Conservation (phyloP, 2,113 vertebrate genomes). For the Paramormyrops kingsleyae region DNA sequence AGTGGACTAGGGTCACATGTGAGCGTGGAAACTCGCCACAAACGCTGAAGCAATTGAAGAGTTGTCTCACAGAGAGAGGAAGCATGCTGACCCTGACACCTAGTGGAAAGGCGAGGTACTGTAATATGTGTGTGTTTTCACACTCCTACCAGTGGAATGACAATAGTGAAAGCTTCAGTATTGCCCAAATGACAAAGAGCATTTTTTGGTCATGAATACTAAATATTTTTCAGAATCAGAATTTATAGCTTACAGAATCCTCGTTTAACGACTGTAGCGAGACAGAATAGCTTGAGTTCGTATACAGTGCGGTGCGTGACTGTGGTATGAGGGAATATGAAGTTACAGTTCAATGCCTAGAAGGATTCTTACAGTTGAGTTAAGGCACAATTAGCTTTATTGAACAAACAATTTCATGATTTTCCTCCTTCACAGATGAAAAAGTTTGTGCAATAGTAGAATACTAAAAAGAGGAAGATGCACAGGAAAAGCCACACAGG, state of each 20-base stretch:
- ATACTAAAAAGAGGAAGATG: neutral
- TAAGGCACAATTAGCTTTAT: neutral
- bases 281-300: neutral
- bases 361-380: neutral
- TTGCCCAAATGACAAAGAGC: neutral
- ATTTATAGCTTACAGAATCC: constrained; percentile 25
- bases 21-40: neutral
- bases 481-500: neutral
- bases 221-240: constrained; percentile 39
- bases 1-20: neutral
- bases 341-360: neutral
- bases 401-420: neutral
- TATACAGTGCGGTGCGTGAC: neutral
- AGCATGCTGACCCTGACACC: constrained; percentile 6
- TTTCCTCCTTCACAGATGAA: neutral
- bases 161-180: neutral
- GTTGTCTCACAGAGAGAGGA: neutral
- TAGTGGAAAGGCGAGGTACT: neutral
- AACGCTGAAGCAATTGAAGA: neutral
- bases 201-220: neutral
- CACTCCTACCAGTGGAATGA: neutral
- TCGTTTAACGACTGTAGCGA: neutral
- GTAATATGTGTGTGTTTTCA: neutral
- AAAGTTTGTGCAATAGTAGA: neutral
- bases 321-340: neutral